A percentile compares a stretch with the other conserved stretches of the same genome.
phyloP scores from a whole-genome alignment of 2,113 vertebrate species.

The Macrotus californicus region DNA sequence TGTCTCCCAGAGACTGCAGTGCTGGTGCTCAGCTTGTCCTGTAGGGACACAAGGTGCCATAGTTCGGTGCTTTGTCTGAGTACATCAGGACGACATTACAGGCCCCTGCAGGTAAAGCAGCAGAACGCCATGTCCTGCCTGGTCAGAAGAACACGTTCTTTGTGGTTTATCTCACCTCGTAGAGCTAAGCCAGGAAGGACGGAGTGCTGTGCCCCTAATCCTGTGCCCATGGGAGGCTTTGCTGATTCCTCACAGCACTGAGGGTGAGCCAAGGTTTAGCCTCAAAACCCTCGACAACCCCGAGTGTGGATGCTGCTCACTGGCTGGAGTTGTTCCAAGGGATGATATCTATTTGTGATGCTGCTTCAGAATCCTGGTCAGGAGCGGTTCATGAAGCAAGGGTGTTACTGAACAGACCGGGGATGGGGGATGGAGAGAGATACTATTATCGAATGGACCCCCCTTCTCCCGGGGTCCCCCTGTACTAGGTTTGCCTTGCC shows the following conservation, averaged over 20 bases:
- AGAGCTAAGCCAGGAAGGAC: not conserved
- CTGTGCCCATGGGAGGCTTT: not conserved
- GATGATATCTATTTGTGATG: not conserved
- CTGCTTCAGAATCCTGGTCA: not conserved
- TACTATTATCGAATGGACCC: too few relatives aligned
- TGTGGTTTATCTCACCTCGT: not conserved
- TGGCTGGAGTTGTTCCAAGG: not conserved
- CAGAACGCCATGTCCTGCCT: not conserved
- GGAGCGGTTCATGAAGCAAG: not conserved
- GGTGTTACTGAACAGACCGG: not conserved
- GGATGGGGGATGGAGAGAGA: too few relatives aligned
- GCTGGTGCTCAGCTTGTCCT: not conserved
- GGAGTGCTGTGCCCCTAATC: not conserved
- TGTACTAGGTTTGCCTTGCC: too few relatives aligned
- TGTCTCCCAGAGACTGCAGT: not conserved
- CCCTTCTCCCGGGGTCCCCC: too few relatives aligned
- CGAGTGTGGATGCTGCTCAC: not conserved
- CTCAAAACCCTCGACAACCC: not conserved
- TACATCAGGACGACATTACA: too few relatives aligned
- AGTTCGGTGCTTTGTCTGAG: not conserved
- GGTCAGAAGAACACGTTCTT: rapidly evolving
- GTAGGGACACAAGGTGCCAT: not conserved
- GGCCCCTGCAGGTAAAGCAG: not conserved
- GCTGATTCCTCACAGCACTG: rapidly evolving
- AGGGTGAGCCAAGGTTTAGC: not conserved